Evolutionary conservation across 1,140 invertebrate species (phyloP).

Genomic region (Gryon sp.): DNA sequence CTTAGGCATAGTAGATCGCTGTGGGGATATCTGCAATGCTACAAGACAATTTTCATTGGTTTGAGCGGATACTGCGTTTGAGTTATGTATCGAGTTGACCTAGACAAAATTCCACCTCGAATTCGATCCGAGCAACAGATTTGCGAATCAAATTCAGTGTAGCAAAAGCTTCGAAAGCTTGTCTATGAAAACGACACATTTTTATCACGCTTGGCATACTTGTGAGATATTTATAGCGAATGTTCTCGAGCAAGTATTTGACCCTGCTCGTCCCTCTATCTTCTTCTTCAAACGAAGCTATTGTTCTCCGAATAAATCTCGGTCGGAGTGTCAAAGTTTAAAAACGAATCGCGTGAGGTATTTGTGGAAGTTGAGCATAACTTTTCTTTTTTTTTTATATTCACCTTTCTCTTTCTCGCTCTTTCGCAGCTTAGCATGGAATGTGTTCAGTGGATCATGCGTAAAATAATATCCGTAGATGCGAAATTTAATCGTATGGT

Average conservation of each 20-base stretch:
- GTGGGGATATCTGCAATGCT: conserved; percentile 11
- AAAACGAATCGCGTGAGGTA: conserved; percentile 33
- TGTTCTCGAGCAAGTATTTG: conserved; percentile 22
- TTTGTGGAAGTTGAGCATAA: conserved; percentile 41
- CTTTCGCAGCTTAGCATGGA: background rate
- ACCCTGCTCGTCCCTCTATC: background rate
- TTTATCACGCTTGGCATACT: conserved; percentile 28
- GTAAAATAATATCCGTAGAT: conserved; percentile 24
- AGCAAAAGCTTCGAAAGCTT: background rate
- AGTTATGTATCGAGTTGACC: conserved; percentile 17
- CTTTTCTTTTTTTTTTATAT: too few relatives aligned
- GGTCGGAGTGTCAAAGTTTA: conserved; percentile 34
- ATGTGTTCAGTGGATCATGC: conserved; percentile 26
- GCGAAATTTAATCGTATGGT: conserved; percentile 41
- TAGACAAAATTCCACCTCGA: background rate
- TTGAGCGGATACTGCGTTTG: conserved; percentile 5
- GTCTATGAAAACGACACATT: conserved; percentile 21
- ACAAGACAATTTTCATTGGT: conserved; percentile 2
- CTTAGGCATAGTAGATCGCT: conserved; percentile 5
- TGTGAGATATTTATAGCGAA: conserved; percentile 25
- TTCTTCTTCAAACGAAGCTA: background rate
- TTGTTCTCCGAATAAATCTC: conserved; percentile 48
- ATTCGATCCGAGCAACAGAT: conserved; percentile 3
- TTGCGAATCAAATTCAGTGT: background rate
- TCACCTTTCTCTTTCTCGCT: too few relatives aligned